Conservation (phyloP, 30 jellyfish, hydroid and myxozoan genomes). For the Chrysaora quinquecirrha region DNA sequence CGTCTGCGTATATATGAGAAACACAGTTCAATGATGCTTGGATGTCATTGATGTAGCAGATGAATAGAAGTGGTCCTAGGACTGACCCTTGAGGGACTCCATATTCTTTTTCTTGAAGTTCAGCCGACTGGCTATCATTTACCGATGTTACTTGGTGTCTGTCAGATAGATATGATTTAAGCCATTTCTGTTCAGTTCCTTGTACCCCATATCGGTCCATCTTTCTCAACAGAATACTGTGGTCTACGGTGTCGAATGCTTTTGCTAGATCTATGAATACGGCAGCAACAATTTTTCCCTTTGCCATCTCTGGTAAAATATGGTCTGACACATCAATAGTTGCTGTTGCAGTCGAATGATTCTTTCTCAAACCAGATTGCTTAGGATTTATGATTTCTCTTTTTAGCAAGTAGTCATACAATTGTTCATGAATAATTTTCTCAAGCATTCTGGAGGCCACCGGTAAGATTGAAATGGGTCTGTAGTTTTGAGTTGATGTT, state of each 20-base stretch:
- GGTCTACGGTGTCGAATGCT: not conserved
- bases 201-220: not conserved
- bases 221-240: not conserved
- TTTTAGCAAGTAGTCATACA: not conserved
- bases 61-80: not conserved
- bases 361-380: not conserved
- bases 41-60: not conserved
- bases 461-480: not conserved
- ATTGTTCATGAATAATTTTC: not conserved
- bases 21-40: not conserved
- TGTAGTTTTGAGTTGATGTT: not conserved
- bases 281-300: not conserved
- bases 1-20: not conserved
- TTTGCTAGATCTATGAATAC: not conserved
- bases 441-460: not conserved
- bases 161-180: not conserved
- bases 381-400: not conserved
- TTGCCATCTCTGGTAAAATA: not conserved
- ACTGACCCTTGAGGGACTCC: slow-evolving; percentile 1
- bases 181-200: slow-evolving; percentile 1
- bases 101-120: not conserved
- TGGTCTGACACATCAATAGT: not conserved
- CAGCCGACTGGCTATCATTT: not conserved
- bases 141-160: slow-evolving; percentile 11
- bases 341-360: not conserved